phyloP scores from a whole-genome alignment of 2,797 vertebrate species.

The Myotis daubentonii region DNA sequence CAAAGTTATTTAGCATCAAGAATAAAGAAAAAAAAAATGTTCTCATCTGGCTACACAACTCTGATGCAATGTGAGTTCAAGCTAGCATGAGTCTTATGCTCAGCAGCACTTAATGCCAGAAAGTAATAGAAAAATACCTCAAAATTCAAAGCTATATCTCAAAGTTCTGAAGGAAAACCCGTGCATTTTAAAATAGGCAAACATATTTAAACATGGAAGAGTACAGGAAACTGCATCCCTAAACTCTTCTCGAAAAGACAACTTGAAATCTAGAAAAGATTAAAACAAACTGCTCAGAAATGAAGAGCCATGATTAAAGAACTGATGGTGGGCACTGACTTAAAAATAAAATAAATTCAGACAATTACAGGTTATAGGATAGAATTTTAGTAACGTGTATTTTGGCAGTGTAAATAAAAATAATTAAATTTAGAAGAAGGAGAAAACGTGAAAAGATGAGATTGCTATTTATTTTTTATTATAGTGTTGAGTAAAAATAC shows the following conservation, averaged over 20 bases:
- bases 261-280: background rate
- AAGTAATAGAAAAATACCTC: background rate
- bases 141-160: background rate
- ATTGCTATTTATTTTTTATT: background rate
- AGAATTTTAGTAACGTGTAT: background rate
- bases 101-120: background rate
- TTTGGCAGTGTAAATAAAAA: background rate
- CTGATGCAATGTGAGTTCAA: background rate
- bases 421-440: background rate
- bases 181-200: background rate
- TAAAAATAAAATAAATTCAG: background rate
- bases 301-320: background rate
- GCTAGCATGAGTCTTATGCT: background rate
- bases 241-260: background rate
- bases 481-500: background rate
- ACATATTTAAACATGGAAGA: background rate
- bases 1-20: background rate
- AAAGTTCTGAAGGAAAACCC: background rate
- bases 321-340: background rate
- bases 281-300: constrained; percentile 7
- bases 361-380: background rate
- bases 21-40: background rate
- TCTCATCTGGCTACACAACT: background rate
- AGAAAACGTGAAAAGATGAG: background rate
- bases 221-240: background rate